Conservation (phyloP, 2,797 vertebrate species). For the Streptopelia turtur region DNA sequence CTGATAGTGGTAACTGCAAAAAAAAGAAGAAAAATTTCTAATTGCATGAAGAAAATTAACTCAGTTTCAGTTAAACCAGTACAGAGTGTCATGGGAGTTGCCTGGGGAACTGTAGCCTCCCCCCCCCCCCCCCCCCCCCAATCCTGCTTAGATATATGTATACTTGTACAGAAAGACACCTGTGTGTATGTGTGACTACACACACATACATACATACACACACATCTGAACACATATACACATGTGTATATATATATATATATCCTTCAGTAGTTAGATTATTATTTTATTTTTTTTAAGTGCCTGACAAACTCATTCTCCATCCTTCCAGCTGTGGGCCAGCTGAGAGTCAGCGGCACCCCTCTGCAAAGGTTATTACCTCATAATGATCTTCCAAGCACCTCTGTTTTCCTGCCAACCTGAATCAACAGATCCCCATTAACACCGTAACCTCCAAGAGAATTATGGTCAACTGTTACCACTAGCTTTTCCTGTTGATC, state of each 20-base stretch:
- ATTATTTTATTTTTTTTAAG: neutral
- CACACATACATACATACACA: neutral
- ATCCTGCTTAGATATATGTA: too few relatives aligned
- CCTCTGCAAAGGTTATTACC: neutral
- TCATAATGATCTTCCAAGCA: neutral
- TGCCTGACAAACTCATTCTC: neutral
- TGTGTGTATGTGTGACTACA: too few relatives aligned
- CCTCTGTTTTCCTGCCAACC: neutral
- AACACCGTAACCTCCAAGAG: neutral
- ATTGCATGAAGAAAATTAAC: too few relatives aligned
- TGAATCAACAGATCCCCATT: neutral
- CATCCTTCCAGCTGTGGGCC: too few relatives aligned
- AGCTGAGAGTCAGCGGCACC: neutral
- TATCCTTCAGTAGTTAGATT: neutral
- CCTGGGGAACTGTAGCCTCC: neutral
- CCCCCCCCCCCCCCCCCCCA: too few relatives aligned
- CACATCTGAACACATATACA: neutral
- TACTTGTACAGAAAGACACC: too few relatives aligned
- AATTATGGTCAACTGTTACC: neutral
- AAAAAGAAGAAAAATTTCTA: too few relatives aligned
- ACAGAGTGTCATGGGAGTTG: neutral
- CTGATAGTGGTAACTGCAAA: too few relatives aligned
- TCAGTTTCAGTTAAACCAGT: too few relatives aligned
- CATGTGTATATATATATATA: too few relatives aligned
- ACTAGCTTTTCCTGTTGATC: neutral